Evolutionary conservation across 2,797 vertebrate genomes (phyloP), one percentile per base, ranked within the genome.

Genomic region (Leuciscus waleckii): DNA sequence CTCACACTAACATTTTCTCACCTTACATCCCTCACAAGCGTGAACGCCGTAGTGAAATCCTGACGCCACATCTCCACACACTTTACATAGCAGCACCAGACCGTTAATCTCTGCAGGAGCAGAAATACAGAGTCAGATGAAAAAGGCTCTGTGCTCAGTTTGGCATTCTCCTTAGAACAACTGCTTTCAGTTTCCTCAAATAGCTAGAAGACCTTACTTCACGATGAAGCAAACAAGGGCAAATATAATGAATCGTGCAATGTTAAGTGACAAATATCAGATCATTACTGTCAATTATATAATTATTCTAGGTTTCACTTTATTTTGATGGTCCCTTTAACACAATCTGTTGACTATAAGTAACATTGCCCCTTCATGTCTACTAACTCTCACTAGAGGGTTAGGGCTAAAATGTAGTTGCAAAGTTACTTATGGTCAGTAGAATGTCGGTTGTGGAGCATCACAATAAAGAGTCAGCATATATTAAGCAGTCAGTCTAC

Each of bases 51-150:
- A 97, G 93, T 97, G 97, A 93, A 98, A 99, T 90, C 97, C 98
- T 69, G 98, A 99, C 0, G 98, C 98, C 90, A 99, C 97, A 81
- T 99, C 97, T 49, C 97, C 97, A 67, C 98, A 99, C 88, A 98
- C 98, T 93, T 98, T 99, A 93, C 98, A 99, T 77, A 98, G 96
- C 77, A 99, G 96, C 92, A 99, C 96, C 97, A 99, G 96, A 88
- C 98, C 97, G 88, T 96, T 98, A 91, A 98, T 97, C 90, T 98
- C 98, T 99, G 94, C 87, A 95, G 26, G 23, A 80, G 54, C 46
- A 69, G 23, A 58, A 37, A 74, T 10, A 84, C 54, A 85, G 41
- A 21, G 11, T 68, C 16, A 78, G 65, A 70, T 35, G 11, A 76
- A 77, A 14, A 43, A 37, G 58, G 26, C 2, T 81, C 32, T 69